Evolutionary conservation across 2,888 invertebrate genomes (phyloP).

Genomic region (Metalampra italica): DNA sequence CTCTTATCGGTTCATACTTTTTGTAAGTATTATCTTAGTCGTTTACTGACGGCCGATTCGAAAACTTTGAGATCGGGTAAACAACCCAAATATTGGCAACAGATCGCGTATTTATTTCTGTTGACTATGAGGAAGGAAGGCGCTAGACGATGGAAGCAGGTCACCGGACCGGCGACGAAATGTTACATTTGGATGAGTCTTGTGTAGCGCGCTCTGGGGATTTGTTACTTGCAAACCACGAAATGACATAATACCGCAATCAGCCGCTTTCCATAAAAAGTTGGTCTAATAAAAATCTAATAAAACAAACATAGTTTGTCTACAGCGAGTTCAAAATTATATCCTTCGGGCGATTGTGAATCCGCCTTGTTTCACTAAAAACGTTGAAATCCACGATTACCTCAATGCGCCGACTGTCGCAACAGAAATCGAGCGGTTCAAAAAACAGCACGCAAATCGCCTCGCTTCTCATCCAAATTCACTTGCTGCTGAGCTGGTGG

Average conservation of each 20-base stretch:
- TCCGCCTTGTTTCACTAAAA: too few species aligned
- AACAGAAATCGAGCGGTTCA: too few species aligned
- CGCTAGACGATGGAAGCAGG: slow-evolving; percentile 22
- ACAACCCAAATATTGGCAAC: slow-evolving; percentile 22
- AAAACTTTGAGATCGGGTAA: slow-evolving; percentile 24
- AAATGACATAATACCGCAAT: not conserved
- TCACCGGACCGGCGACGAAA: slow-evolving; percentile 24
- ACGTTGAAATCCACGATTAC: too few species aligned
- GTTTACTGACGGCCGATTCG: slow-evolving; percentile 14
- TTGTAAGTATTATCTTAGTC: not conserved
- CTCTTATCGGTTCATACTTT: not conserved
- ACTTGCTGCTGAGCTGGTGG: too few species aligned
- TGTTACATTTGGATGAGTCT: slow-evolving; percentile 13
- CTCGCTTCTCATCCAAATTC: too few species aligned
- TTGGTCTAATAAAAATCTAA: not conserved
- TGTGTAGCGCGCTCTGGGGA: not conserved
- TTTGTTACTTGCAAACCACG: not conserved
- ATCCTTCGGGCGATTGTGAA: too few species aligned
- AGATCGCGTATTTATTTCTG: slow-evolving; percentile 35
- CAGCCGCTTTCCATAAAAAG: too few species aligned
- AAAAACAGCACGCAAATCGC: too few species aligned
- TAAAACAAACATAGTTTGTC: too few species aligned
- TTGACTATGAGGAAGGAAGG: slow-evolving; percentile 40
- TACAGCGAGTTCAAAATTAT: too few species aligned
- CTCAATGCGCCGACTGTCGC: too few species aligned